These are phyloP conservation scores for Tretioscincus oriximinensis DNA, from an alignment of 2,113 vertebrate genomes.

Conservation along the genomic window DNA sequence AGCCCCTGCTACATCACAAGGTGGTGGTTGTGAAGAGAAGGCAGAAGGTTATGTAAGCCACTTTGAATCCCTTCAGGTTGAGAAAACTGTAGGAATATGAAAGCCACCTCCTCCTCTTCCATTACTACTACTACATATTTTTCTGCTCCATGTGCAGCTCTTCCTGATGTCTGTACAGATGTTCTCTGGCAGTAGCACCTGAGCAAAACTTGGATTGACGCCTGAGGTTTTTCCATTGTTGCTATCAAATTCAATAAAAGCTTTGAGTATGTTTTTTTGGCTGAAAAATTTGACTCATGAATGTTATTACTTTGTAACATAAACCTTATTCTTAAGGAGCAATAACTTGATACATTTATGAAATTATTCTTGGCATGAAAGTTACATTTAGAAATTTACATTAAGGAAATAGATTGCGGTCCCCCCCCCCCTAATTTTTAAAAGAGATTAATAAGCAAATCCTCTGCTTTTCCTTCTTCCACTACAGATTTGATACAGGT, in stretches of 20 bases:
- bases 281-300: not conserved
- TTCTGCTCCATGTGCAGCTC: not conserved
- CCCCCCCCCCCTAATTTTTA: conserved; percentile 19
- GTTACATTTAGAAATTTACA: conserved; percentile 2
- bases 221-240: not conserved
- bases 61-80: no score
- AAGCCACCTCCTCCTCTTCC: no score
- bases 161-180: not conserved
- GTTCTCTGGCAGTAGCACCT: not conserved
- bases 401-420: not conserved
- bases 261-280: conserved; percentile 3
- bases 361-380: conserved; percentile 3
- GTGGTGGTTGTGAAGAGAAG: no score
- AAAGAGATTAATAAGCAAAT: conserved; percentile 32
- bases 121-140: not conserved
- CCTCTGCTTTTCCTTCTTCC: not conserved
- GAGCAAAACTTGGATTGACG: not conserved
- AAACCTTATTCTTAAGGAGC: conserved; percentile 7
- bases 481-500: conserved; percentile 30
- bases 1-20: no score
- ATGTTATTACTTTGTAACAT: conserved; percentile 13
- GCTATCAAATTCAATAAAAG: not conserved
- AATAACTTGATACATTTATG: conserved; percentile 2
- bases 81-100: no score
- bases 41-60: no score